Conservation (phyloP, 2,797 vertebrate genomes). For the Oreochromis mossambicus region DNA sequence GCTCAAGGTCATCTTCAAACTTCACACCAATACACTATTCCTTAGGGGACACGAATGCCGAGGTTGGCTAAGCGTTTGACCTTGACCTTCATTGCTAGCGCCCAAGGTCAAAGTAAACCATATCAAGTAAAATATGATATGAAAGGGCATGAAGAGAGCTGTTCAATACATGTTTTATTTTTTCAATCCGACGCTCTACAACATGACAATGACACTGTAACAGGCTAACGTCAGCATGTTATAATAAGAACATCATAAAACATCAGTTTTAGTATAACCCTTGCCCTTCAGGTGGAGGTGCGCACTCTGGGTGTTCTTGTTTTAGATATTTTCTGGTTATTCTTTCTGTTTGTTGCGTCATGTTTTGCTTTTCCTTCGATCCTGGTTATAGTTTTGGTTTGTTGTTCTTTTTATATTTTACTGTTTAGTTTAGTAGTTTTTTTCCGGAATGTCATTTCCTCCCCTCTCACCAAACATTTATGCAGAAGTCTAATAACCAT, state of each 20-base stretch:
- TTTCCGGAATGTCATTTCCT: not conserved
- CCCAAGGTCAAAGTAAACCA: not conserved
- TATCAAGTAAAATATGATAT: not conserved
- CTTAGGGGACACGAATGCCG: not conserved
- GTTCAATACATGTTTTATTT: not conserved
- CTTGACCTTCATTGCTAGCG: not conserved
- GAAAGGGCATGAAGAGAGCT: not conserved
- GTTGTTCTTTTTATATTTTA: not conserved
- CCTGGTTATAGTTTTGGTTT: not conserved
- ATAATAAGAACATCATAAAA: not conserved
- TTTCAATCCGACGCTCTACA: not conserved
- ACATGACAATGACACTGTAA: not conserved
- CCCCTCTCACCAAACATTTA: not conserved
- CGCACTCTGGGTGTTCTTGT: not conserved
- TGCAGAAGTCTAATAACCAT: not conserved
- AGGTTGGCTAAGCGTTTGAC: not conserved
- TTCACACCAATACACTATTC: not conserved
- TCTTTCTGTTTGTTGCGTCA: not conserved
- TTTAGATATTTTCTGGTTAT: not conserved
- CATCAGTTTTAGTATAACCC: not conserved
- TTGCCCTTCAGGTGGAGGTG: not conserved
- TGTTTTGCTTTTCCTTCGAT: not conserved
- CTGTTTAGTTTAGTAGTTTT: not conserved
- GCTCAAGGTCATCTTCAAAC: not conserved
- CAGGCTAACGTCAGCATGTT: not conserved